A percentile compares a stretch with the other conserved stretches of the same genome.
phyloP scores from a whole-genome alignment of 2,888 invertebrate species.

The Monochamus alternatus region DNA sequence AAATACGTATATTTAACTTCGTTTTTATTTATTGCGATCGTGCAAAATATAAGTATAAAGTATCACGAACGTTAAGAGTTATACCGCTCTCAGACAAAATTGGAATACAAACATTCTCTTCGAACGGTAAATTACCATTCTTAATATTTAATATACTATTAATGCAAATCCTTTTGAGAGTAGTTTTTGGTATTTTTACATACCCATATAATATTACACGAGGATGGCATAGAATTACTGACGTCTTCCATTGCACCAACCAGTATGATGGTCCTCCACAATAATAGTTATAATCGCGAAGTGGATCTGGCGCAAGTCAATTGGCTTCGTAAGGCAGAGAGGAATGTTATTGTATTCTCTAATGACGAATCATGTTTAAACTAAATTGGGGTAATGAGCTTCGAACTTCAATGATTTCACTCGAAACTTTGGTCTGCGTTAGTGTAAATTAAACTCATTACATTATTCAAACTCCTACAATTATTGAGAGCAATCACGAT shows the following conservation, averaged over 20 bases:
- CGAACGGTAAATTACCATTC: too few relatives aligned
- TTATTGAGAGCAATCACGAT: constrained; percentile 43
- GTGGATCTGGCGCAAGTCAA: constrained; percentile 62
- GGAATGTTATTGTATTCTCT: constrained; percentile 64
- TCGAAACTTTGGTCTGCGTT: constrained; percentile 54
- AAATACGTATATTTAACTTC: too few relatives aligned
- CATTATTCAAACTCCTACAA: constrained; percentile 46
- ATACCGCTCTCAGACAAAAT: too few relatives aligned
- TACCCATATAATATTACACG: too few relatives aligned
- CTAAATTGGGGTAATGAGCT: constrained; percentile 69
- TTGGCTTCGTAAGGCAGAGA: constrained; percentile 68
- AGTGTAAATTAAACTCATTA: constrained; percentile 53
- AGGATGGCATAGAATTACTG: background rate
- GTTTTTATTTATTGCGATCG: too few relatives aligned
- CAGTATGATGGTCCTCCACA: constrained; percentile 20
- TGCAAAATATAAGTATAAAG: too few relatives aligned
- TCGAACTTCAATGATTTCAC: constrained; percentile 62
- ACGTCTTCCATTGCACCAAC: background rate
- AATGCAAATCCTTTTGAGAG: too few relatives aligned
- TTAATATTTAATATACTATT: too few relatives aligned
- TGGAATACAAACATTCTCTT: too few relatives aligned
- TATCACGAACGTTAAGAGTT: too few relatives aligned
- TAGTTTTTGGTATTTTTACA: too few relatives aligned
- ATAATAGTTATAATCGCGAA: constrained; percentile 40
- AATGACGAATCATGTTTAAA: constrained; percentile 69